Evolutionary conservation across 2,113 vertebrate genomes (phyloP), one percentile per base, ranked within the genome.

Genomic region (Seriola dumerili): DNA sequence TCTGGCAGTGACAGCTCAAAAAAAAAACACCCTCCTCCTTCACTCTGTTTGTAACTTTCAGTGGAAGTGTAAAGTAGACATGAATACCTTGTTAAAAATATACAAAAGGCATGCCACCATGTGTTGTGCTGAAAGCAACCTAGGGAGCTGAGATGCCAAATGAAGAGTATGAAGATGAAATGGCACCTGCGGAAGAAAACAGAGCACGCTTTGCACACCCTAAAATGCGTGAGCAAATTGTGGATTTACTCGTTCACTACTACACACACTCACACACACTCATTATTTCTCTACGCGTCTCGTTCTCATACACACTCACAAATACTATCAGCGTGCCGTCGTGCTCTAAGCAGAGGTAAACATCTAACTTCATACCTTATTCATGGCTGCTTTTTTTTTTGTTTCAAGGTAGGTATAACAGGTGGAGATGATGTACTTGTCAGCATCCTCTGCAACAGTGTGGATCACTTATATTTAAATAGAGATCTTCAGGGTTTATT

Each of bases 151-250:
- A 82, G 55, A 80, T 69, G 62, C 65, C 78, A 79, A 90, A 83
- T 78, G 81, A 72, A 84, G 78, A 67, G 66, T 34, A 73, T n/a
- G 50, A 81, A 88, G 80, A 87, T 84, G 84, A 87, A 82, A 85
- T 74, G 72, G 78, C 80, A 91, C 89, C 90, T 84, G 82, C 85
- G 91, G 89, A 89, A 36, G 76, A 25, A 89, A 89, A 85, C 78
- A 78, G 77, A 74, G 83, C 66, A 63, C 6, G 62, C 80, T 76
- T 61, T 70, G 83, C 83, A 69, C 62, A n/a, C 63, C 76, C 81
- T 78, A 73, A 87, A 89, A 87, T 71, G 86, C 81, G 63, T 88
- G 86, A 90, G 75, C 90, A 94, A 93, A 93, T 73, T 91, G 89
- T 94, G 88, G 91, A 84, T 93, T 94, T 93, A 85, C 83, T 76